Evolutionary conservation across 2,888 invertebrate species (phyloP), one percentile per base, ranked within the genome.

Genomic region (Sisyra terminalis): DNA sequence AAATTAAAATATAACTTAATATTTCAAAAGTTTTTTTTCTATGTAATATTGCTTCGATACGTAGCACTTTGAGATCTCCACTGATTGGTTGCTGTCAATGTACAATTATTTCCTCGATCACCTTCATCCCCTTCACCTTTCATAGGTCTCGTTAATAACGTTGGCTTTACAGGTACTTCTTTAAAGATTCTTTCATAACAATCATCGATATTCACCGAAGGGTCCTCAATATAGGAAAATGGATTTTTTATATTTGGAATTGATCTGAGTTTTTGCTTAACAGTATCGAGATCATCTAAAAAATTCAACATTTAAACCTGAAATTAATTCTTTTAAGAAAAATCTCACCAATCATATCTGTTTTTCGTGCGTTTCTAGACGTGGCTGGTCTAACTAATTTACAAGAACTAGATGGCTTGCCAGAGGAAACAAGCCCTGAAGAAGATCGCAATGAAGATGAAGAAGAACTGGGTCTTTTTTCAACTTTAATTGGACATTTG

Each of bases 41-140:
- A 24, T 5, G 24, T 24, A 24, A 24, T 24, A 7, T 24, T 24
- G 24, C 24, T 17, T 15, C 37, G 15, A 17, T 37, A 37, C 10
- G 16, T 17, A 18, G 18, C 37, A 17, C 37, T 37, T 10, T 18
- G 37, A 15, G 18, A 16, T 15, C 37, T 16, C 37, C 37, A 37
- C 17, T 18, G 37, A 9, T 18, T 37, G n/a, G 37, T 17, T 9
- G 37, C 17, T 16, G 16, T 8, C 16, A 37, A 18, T 17, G 18
- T 37, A 3, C 11, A 17, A 18, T 37, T 18, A 10, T 4, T 37
- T 10, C 10, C 17, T 15, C n/a, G 7, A 9, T 37, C 16, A 15
- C 17, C 11, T 2, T 3, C 11, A 37, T 18, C 11, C 8, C 18
- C 18, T 11, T 18, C 18, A 18, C n/a, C 37, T 17, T 37, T 37